phyloP scores from a whole-genome alignment of 2,888 invertebrate genomes.

The Podotricha telesiphe region DNA sequence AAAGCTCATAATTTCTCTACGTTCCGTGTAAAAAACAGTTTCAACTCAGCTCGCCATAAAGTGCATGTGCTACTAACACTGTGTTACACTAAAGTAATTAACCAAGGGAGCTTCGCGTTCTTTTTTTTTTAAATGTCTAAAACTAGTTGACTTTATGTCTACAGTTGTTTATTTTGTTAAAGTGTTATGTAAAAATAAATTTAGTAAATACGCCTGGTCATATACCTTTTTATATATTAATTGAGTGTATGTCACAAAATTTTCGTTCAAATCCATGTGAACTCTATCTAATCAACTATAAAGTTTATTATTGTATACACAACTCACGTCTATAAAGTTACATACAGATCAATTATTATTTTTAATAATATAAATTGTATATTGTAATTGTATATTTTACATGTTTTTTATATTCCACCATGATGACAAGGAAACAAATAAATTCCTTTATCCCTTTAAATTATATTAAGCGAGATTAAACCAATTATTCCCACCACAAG shows the following conservation, averaged over 20 bases:
- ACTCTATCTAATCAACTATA: no score
- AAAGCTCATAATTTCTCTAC: constrained; percentile 10
- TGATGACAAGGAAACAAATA: not conserved
- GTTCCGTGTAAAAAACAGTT: constrained; percentile 22
- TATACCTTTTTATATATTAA: no score
- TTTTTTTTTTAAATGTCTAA: constrained; percentile 18
- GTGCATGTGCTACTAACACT: constrained; percentile 35
- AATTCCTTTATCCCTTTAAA: not conserved
- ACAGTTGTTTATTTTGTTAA: not conserved
- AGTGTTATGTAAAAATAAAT: not conserved
- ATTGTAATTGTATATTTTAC: not conserved
- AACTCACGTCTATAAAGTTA: no score
- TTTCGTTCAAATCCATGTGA: no score
- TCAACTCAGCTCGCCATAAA: constrained; percentile 23
- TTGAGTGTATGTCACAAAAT: not conserved
- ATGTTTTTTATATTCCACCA: not conserved
- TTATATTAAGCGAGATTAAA: constrained; percentile 8
- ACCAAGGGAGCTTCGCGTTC: constrained; percentile 19
- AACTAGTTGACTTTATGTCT: constrained; percentile 21
- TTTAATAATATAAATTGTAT: no score
- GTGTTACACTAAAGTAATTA: constrained; percentile 32
- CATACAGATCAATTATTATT: no score
- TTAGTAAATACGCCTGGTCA: no score
- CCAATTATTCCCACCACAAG: constrained; percentile 15
- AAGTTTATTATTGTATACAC: no score